A percentile compares a stretch with the other conserved stretches of the same genome.
phyloP scores from a whole-genome alignment of 1,140 invertebrate species.

The Coelopa frigida region DNA sequence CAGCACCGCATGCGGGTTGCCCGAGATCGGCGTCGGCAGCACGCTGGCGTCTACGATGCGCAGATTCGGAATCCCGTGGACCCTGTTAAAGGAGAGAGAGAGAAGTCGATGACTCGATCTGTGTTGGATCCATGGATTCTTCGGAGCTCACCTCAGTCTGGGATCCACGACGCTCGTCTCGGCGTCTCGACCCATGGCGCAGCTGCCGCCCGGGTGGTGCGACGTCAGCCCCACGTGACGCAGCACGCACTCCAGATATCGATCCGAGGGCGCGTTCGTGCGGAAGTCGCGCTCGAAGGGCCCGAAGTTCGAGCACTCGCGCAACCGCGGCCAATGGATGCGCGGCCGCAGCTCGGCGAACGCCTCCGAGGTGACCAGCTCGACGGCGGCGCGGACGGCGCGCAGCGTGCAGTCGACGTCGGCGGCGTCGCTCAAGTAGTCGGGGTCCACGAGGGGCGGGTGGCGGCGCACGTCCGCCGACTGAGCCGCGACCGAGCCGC shows the following conservation, averaged over 20 bases:
- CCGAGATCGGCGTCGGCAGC: constrained; percentile 58
- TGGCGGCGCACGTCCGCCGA: constrained; percentile 50
- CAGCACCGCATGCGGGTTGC: constrained; percentile 61
- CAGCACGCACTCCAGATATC: constrained; percentile 58
- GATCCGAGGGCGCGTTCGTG: constrained; percentile 44
- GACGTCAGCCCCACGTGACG: constrained; percentile 56
- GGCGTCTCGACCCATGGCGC: constrained; percentile 57
- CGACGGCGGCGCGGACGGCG: constrained; percentile 54
- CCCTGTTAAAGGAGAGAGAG: constrained; percentile 45
- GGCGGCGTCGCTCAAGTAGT: constrained; percentile 55
- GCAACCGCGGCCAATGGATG: constrained; percentile 57
- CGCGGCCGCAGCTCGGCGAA: constrained; percentile 55
- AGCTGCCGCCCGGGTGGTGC: constrained; percentile 63
- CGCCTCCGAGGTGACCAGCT: constrained; percentile 49
- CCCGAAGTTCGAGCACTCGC: constrained; percentile 49
- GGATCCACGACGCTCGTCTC: constrained; percentile 43
- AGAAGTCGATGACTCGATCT: background rate
- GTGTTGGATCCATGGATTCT: background rate
- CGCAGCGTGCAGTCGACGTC: constrained; percentile 58
- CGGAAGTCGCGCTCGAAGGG: constrained; percentile 32
- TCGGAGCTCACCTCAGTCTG: constrained; percentile 27
- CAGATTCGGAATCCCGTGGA: constrained; percentile 53
- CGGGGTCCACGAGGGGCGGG: constrained; percentile 67
- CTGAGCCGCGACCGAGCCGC: constrained; percentile 54
- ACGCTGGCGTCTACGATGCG: constrained; percentile 66